These are phyloP conservation scores for Danionella cerebrum DNA, from an alignment of 2,113 vertebrate genomes.

Conservation along the genomic window DNA sequence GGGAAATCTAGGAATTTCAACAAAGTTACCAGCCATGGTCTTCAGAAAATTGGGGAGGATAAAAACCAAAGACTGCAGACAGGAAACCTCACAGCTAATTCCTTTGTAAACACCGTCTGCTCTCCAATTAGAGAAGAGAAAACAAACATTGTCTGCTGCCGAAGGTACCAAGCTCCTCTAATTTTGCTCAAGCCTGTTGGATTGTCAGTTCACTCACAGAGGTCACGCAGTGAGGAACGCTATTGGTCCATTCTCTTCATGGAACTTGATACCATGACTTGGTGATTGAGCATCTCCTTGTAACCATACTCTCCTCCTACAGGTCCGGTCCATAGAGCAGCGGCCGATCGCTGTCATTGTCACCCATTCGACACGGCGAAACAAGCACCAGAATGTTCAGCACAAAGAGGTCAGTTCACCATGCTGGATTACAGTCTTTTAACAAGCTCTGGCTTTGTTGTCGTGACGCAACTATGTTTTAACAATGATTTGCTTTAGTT, in stretches of 20 bases:
- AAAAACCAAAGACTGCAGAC: background rate
- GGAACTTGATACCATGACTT: constrained; percentile 12
- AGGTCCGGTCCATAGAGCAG: background rate
- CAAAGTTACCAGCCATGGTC: too few relatives aligned
- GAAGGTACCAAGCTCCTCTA: background rate
- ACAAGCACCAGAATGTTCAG: constrained; percentile 9
- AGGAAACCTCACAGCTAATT: background rate
- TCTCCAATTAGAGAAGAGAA: background rate
- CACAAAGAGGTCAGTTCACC: constrained; percentile 9
- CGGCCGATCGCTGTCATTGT: constrained; percentile 11
- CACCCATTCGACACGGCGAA: constrained; percentile 1
- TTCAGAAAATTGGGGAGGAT: too few relatives aligned
- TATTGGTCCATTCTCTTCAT: background rate
- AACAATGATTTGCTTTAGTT: too few relatives aligned
- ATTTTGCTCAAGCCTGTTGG: background rate
- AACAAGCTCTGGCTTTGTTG: background rate
- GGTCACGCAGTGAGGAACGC: constrained; percentile 3
- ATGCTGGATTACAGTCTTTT: background rate
- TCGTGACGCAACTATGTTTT: background rate
- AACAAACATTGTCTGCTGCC: background rate
- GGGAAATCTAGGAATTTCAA: too few relatives aligned
- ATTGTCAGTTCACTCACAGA: background rate
- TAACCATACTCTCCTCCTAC: constrained; percentile 12
- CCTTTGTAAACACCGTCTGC: background rate
- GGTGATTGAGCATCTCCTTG: constrained; percentile 3